These are phyloP conservation scores for Aplochiton taeniatus DNA, from an alignment of 2,797 vertebrate genomes.

Conservation along the genomic window DNA sequence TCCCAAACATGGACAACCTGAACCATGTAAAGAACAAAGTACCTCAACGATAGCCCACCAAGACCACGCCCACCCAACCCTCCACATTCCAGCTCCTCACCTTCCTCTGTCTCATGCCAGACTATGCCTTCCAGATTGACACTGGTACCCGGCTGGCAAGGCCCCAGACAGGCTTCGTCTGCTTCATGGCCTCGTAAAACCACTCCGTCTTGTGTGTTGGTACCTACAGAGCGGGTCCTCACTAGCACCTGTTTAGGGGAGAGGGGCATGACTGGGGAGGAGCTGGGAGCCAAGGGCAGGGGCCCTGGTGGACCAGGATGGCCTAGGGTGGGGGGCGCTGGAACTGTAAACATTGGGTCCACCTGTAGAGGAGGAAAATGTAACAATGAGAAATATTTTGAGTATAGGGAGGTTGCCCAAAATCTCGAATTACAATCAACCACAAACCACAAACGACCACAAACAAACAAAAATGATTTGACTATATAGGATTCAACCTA, in stretches of 20 bases:
- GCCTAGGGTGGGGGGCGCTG: slow-evolving; percentile 81
- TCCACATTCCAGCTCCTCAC: too few species aligned
- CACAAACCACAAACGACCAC: too few species aligned
- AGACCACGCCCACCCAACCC: too few species aligned
- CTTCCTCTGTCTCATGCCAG: slow-evolving; percentile 99
- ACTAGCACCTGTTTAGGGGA: slow-evolving; percentile 87
- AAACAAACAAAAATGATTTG: too few species aligned
- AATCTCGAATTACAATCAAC: too few species aligned
- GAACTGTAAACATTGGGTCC: slow-evolving; percentile 92
- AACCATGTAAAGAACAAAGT: too few species aligned
- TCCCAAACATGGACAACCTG: too few species aligned
- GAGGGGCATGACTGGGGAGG: slow-evolving; percentile 80
- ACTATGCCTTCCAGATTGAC: slow-evolving; percentile 99
- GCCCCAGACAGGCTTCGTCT: slow-evolving; percentile 89
- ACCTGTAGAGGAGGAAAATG: slow-evolving; percentile 74
- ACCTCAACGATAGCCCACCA: too few species aligned
- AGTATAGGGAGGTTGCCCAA: too few species aligned
- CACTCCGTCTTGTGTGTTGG: slow-evolving; percentile 90
- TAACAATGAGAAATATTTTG: slow-evolving; percentile 67
- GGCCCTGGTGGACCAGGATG: slow-evolving; percentile 78
- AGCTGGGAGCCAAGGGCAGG: slow-evolving; percentile 50
- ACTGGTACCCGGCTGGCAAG: slow-evolving; percentile 96
- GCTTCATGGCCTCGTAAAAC: slow-evolving; percentile 76
- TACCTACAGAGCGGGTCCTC: slow-evolving; percentile 93
- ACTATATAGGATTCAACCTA: too few species aligned